Percentiles rank a stretch among this genome's conserved stretches.
Conservation (phyloP, 2,113 vertebrate species). For the Aptenodytes forsteri region DNA sequence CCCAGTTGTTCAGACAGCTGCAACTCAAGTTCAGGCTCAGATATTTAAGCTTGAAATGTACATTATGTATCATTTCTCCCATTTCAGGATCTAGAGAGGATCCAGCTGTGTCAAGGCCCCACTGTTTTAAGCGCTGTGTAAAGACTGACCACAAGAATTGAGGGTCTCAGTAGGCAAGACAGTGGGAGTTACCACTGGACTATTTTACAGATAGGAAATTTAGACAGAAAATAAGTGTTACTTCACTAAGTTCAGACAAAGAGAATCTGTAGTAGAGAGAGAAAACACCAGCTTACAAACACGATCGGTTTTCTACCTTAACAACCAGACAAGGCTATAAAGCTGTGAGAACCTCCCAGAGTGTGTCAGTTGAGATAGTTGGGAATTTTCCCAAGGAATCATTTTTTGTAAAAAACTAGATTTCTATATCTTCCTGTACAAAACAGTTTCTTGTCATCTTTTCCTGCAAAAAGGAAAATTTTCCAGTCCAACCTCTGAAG, state of each 20-base stretch:
- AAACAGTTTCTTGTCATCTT: background rate
- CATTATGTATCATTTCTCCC: background rate
- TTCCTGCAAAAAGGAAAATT: background rate
- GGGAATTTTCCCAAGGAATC: background rate
- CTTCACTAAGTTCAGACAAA: background rate
- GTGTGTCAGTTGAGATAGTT: background rate
- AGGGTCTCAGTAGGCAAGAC: background rate
- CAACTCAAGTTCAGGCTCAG: background rate
- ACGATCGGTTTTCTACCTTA: rapidly evolving
- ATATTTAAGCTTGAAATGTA: background rate
- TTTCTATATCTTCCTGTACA: background rate
- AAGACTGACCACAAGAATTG: background rate
- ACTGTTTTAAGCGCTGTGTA: background rate
- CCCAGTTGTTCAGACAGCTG: background rate
- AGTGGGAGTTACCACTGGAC: background rate
- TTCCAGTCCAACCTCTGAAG: background rate
- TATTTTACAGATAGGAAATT: background rate
- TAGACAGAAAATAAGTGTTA: background rate
- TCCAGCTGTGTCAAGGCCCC: background rate
- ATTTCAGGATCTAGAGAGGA: background rate
- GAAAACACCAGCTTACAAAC: background rate
- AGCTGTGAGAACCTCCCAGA: background rate
- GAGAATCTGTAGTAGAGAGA: background rate
- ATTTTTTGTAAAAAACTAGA: background rate
- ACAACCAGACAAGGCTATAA: background rate